These are phyloP conservation scores for Volucella inflata DNA, from an alignment of 2,888 invertebrate genomes.

Conservation along the genomic window DNA sequence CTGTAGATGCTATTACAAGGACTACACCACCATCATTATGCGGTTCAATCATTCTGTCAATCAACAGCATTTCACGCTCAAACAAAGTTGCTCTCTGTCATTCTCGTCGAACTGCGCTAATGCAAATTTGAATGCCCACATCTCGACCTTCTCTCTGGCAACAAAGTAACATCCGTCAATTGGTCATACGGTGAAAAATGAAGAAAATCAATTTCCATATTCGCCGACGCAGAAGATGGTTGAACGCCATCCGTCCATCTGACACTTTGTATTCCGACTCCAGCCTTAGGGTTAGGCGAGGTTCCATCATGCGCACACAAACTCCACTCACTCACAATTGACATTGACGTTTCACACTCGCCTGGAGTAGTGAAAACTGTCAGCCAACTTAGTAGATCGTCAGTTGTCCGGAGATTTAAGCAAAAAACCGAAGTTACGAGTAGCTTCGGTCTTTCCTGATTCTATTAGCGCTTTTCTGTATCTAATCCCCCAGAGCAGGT, in stretches of 20 bases:
- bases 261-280: constrained; percentile 48
- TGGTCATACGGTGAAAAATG: constrained; percentile 44
- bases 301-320: not conserved
- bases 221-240: constrained; percentile 55
- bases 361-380: not conserved
- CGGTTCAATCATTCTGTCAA: no score
- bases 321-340: constrained; percentile 26
- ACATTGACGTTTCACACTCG: constrained; percentile 69
- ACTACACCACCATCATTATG: no score
- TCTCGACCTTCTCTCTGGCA: not conserved
- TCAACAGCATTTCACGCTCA: no score
- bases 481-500: constrained; percentile 65
- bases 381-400: constrained; percentile 27
- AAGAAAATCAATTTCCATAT: constrained; percentile 64
- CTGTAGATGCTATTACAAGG: no score
- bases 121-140: no score
- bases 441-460: not conserved
- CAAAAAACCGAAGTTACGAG: constrained; percentile 46
- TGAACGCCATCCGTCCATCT: not conserved
- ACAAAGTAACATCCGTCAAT: constrained; percentile 52
- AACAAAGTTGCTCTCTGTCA: no score
- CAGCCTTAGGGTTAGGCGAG: constrained; percentile 41
- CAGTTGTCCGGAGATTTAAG: constrained; percentile 39
- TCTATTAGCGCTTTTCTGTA: constrained; percentile 53
- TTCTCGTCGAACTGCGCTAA: no score